These are phyloP conservation scores for Onychostruthus taczanowskii DNA, from an alignment of 2,113 vertebrate genomes.

Conservation along the genomic window DNA sequence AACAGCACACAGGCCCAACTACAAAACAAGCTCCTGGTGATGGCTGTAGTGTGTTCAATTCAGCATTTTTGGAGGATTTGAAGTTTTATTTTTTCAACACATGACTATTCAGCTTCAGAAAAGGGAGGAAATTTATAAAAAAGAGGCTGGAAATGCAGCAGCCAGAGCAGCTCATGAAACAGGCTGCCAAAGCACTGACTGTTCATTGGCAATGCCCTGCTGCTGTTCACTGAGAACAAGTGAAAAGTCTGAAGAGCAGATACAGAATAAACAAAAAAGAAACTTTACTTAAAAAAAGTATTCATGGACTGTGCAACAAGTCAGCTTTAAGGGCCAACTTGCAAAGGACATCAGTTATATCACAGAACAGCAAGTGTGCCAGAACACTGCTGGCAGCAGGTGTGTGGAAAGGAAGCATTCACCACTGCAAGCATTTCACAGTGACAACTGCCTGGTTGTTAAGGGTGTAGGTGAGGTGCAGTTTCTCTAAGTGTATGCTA, in stretches of 20 bases:
- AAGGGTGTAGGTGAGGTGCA: not conserved
- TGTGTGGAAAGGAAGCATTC: not conserved
- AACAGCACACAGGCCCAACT: not conserved
- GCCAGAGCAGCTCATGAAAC: not conserved
- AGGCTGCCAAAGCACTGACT: not conserved
- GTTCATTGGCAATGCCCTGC: not conserved
- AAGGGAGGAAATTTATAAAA: not conserved
- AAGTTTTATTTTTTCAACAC: not conserved
- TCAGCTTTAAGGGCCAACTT: not conserved
- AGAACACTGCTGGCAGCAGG: not conserved
- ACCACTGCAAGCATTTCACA: not conserved
- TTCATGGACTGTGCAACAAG: not conserved
- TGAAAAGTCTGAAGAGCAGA: not conserved
- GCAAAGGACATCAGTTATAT: not conserved
- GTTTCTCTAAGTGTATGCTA: not conserved
- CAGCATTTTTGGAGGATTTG: not conserved
- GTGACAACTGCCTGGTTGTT: not conserved
- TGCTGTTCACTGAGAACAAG: not conserved
- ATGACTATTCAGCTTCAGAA: not conserved
- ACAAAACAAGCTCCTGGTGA: not conserved
- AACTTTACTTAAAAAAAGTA: not conserved
- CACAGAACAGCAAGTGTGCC: not conserved
- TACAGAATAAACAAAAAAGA: not conserved
- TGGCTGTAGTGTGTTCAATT: not conserved
- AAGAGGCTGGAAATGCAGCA: not conserved